A percentile compares a stretch with the other conserved stretches of the same genome.
Evolutionary conservation across 2,113 vertebrate genomes (phyloP).

Genomic region (Lamprotornis superbus): DNA sequence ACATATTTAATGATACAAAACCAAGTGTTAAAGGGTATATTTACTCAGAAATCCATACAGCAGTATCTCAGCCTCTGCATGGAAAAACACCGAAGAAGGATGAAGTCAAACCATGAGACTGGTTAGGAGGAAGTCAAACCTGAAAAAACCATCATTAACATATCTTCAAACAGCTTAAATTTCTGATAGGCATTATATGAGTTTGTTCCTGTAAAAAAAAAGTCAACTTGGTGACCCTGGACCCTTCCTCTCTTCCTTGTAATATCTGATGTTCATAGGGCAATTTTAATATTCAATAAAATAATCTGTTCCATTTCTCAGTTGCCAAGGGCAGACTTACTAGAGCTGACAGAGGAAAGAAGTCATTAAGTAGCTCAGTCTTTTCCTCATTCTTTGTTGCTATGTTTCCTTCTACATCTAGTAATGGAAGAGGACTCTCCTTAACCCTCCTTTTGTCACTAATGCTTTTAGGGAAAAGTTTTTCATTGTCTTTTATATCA

Average conservation of each 20-base stretch:
- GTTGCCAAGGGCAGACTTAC: neutral
- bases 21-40: neutral
- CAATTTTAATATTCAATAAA: neutral
- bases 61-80: neutral
- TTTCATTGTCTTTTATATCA: neutral
- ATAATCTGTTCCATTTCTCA: neutral
- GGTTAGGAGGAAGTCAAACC: neutral
- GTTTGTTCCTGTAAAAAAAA: neutral
- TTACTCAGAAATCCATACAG: neutral
- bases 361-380: neutral
- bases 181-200: neutral
- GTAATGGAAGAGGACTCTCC: neutral
- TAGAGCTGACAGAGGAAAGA: neutral
- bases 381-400: neutral
- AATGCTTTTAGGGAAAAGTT: neutral
- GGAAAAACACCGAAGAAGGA: neutral
- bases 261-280: neutral
- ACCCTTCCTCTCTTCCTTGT: neutral
- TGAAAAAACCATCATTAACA: neutral
- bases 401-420: neutral
- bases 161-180: neutral
- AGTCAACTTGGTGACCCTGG: neutral
- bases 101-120: neutral
- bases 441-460: neutral
- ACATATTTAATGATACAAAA: neutral